These are phyloP conservation scores for Basileuterus tristriatus DNA, from an alignment of 2,797 vertebrate genomes.

Conservation along the genomic window DNA sequence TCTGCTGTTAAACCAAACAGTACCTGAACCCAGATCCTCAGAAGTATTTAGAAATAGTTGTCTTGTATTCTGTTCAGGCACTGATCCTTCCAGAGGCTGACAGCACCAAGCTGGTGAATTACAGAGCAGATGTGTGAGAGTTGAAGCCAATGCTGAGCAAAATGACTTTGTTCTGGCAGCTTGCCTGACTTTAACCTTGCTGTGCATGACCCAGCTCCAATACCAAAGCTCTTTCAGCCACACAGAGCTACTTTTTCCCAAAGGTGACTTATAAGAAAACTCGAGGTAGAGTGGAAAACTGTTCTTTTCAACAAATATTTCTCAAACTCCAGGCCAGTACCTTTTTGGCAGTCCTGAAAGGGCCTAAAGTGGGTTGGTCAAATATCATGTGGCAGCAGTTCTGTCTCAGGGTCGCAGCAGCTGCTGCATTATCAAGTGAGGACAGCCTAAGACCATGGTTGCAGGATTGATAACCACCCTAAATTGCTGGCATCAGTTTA, in stretches of 20 bases:
- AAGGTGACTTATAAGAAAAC: background rate
- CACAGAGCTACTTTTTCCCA: background rate
- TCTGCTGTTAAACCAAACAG: background rate
- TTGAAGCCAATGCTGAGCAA: background rate
- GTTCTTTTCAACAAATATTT: background rate
- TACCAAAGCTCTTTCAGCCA: background rate
- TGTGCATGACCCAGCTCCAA: background rate
- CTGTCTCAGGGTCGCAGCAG: background rate
- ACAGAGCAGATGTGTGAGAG: background rate
- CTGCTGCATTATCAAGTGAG: background rate
- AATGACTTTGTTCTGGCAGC: background rate
- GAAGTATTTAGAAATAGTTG: background rate
- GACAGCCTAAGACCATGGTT: background rate
- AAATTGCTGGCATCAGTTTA: background rate
- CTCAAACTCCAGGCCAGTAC: background rate
- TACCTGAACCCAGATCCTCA: background rate
- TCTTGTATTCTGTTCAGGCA: background rate
- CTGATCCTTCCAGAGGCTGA: background rate
- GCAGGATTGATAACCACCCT: background rate
- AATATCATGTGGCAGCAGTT: background rate
- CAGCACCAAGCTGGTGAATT: background rate
- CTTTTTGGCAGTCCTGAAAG: background rate
- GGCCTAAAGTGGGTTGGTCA: background rate
- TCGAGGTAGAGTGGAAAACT: background rate
- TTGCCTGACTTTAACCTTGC: background rate